phyloP scores from a whole-genome alignment of 2,797 vertebrate genomes.

The Neopelma chrysocephalum region DNA sequence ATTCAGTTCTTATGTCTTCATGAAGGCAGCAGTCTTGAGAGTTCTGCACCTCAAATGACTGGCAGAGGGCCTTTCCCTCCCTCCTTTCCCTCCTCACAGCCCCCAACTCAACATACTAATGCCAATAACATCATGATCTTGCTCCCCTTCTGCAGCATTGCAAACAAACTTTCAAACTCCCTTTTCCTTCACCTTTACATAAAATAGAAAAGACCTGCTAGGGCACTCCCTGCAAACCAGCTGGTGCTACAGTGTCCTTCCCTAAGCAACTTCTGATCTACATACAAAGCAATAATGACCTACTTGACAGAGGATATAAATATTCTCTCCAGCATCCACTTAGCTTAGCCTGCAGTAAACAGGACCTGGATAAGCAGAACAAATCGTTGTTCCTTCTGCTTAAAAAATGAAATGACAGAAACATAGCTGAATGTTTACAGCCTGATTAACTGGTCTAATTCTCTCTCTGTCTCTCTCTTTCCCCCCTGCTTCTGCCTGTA shows the following conservation, averaged over 20 bases:
- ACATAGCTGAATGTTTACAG: background rate
- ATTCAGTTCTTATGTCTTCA: background rate
- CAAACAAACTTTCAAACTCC: background rate
- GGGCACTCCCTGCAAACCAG: background rate
- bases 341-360: background rate
- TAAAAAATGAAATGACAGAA: background rate
- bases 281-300: background rate
- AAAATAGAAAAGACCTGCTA: background rate
- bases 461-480: background rate
- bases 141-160: background rate
- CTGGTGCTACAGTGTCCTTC: background rate
- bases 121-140: background rate
- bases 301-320: background rate
- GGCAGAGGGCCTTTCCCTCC: background rate
- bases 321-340: background rate
- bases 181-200: background rate
- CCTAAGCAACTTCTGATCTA: background rate
- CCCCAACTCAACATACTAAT: background rate
- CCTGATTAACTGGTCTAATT: background rate
- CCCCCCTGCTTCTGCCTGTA: background rate
- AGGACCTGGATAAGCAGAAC: background rate
- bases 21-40: background rate
- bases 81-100: background rate
- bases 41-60: background rate
- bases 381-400: background rate